Conservation (phyloP, 2,113 vertebrate genomes). For the Peromyscus californicus region DNA sequence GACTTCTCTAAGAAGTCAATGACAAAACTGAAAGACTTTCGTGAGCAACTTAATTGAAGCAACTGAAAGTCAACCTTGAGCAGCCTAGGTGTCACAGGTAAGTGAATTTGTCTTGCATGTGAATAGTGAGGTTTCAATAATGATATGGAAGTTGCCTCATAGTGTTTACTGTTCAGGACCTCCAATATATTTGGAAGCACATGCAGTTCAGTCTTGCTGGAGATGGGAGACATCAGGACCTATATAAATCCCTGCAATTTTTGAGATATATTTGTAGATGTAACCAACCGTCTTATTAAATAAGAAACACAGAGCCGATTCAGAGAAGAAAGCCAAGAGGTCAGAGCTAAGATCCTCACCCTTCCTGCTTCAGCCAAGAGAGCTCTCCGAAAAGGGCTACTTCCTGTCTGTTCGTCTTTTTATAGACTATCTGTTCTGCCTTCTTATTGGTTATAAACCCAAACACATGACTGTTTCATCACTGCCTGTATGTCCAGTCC, state of each 20-base stretch:
- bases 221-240: background rate
- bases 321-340: too few relatives aligned
- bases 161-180: background rate
- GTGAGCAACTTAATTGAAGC: background rate
- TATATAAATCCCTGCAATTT: background rate
- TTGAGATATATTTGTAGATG: too few relatives aligned
- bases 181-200: conserved; percentile 39
- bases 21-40: background rate
- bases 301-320: too few relatives aligned
- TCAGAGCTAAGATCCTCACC: too few relatives aligned
- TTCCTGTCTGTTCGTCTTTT: too few relatives aligned
- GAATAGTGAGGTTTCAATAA: conserved; percentile 12
- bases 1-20: background rate
- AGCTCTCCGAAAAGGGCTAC: too few relatives aligned
- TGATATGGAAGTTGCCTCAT: background rate
- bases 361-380: too few relatives aligned
- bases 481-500: too few relatives aligned
- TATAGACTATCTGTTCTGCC: too few relatives aligned
- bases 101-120: conserved; percentile 18
- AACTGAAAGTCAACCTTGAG: background rate
- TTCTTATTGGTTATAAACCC: too few relatives aligned
- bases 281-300: too few relatives aligned
- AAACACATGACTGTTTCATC: too few relatives aligned
- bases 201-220: background rate
- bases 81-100: background rate